Percentiles rank a stretch among this genome's conserved stretches.
Conservation (phyloP, 2,797 vertebrate species). For the Myiotriccus ornatus region DNA sequence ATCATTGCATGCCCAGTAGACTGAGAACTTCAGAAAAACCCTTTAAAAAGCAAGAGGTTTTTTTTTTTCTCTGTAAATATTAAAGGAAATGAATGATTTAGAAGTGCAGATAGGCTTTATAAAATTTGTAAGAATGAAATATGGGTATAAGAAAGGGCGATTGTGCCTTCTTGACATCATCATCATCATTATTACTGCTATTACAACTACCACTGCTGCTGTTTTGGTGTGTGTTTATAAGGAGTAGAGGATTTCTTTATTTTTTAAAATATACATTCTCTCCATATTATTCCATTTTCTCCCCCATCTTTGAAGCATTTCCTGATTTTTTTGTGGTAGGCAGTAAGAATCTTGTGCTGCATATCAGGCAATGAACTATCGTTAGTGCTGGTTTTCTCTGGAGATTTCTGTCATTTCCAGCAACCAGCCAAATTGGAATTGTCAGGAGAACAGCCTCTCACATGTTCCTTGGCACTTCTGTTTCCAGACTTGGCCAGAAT, state of each 20-base stretch:
- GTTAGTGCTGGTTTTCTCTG: constrained; percentile 21
- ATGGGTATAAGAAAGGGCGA: not conserved
- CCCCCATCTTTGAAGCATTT: not conserved
- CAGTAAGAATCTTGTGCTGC: not conserved
- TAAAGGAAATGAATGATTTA: constrained; percentile 32
- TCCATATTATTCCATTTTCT: not conserved
- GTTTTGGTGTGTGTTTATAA: not conserved
- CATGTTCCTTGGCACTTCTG: constrained; percentile 64
- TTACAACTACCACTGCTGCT: not conserved
- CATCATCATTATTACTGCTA: not conserved
- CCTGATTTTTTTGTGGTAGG: not conserved
- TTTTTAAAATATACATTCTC: not conserved
- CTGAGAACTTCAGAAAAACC: constrained; percentile 61
- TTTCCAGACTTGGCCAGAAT: constrained; percentile 40
- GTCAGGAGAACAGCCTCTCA: constrained; percentile 62
- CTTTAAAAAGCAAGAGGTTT: not conserved
- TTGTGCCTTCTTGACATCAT: not conserved
- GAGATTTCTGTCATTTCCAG: constrained; percentile 54
- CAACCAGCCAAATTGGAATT: constrained; percentile 60
- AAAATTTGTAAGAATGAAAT: not conserved
- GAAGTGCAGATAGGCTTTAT: constrained; percentile 25
- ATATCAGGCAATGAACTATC: not conserved
- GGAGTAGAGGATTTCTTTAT: not conserved
- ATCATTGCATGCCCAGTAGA: constrained; percentile 35
- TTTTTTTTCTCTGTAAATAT: not conserved